A percentile compares a stretch with the other conserved stretches of the same genome.
Evolutionary conservation across 2,888 invertebrate genomes (phyloP).

Genomic region (Drosophila subsilvestris): DNA sequence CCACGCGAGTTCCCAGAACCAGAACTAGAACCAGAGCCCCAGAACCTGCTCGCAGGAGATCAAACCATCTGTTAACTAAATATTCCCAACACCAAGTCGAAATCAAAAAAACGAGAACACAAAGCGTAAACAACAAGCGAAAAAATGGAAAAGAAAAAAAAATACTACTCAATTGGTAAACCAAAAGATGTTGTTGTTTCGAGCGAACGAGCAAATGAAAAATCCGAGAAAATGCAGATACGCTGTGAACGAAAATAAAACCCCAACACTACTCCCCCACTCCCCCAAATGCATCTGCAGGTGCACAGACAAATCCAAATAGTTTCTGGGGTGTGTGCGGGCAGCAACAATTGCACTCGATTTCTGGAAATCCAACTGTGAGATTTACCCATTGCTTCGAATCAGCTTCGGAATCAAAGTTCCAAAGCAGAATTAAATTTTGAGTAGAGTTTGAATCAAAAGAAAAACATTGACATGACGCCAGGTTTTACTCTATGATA

Average conservation of each 20-base stretch:
- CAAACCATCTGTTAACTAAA: conserved; percentile 73
- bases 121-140: conserved; percentile 67
- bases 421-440: not conserved
- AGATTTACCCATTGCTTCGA: conserved; percentile 14
- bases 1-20: conserved; percentile 60
- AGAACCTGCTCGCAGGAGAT: conserved; percentile 41
- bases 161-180: conserved; percentile 54
- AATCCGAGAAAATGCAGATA: conserved; percentile 59
- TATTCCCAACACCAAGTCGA: conserved; percentile 61
- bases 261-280: conserved; percentile 9
- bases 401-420: conserved; percentile 1
- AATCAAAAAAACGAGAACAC: conserved; percentile 57
- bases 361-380: conserved; percentile 59
- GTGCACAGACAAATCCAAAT: conserved; percentile 17
- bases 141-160: conserved; percentile 29
- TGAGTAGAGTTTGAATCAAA: too few relatives aligned
- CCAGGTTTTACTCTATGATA: too few relatives aligned
- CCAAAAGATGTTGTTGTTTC: conserved; percentile 50
- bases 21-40: conserved; percentile 14
- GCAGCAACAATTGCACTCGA: conserved; percentile 64
- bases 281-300: conserved; percentile 42
- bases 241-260: conserved; percentile 58
- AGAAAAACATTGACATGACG: too few relatives aligned
- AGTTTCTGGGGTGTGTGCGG: not conserved
- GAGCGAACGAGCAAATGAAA: conserved; percentile 24